Conservation (phyloP, 2,113 vertebrate genomes). For the Istiophorus platypterus region DNA sequence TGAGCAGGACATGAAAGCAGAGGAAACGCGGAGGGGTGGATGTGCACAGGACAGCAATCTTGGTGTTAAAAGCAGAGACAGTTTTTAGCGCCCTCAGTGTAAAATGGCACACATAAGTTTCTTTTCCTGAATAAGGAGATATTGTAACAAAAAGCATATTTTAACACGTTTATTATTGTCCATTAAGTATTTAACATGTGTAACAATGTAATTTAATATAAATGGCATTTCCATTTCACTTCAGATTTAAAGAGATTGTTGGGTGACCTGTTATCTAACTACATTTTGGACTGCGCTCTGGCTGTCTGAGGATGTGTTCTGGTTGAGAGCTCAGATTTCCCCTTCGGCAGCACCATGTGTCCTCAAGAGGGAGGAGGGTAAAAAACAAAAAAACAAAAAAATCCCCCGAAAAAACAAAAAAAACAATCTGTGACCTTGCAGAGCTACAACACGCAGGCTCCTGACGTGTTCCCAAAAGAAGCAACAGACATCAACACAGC, state of each 20-base stretch:
- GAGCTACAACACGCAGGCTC: constrained; percentile 57
- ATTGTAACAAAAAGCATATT: background rate
- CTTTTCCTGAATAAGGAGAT: background rate
- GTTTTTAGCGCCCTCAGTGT: background rate
- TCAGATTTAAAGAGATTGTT: background rate
- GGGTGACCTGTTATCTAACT: constrained; percentile 43
- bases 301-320: constrained; percentile 51
- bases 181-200: background rate
- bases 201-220: background rate
- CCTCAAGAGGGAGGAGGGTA: constrained; percentile 41
- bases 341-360: constrained; percentile 55
- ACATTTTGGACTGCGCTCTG: constrained; percentile 17
- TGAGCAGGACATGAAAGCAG: background rate
- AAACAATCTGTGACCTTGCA: constrained; percentile 75
- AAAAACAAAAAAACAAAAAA: background rate
- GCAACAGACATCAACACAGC: constrained; percentile 61
- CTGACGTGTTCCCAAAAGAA: constrained; percentile 56
- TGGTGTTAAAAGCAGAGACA: background rate
- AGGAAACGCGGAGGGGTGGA: constrained; percentile 2
- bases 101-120: background rate
- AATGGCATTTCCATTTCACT: background rate
- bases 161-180: background rate
- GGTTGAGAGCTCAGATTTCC: constrained; percentile 62
- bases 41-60: background rate
- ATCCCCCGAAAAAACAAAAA: background rate